These are phyloP conservation scores for Matsumyia berberina DNA, from an alignment of 2,888 invertebrate genomes.

Conservation along the genomic window DNA sequence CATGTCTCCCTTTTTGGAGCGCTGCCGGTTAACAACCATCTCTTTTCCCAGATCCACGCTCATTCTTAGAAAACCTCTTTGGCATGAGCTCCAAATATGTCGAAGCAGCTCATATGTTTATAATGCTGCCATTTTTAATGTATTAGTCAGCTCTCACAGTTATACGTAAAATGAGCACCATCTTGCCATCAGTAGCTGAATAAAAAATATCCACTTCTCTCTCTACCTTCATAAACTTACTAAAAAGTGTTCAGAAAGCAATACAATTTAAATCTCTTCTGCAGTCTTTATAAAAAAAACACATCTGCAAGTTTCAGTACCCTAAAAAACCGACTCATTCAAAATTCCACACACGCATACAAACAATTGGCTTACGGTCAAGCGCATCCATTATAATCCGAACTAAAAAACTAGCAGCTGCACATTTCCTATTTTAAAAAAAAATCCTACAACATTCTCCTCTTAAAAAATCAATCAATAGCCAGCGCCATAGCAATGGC, in stretches of 20 bases:
- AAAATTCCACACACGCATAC: slow-evolving; percentile 10
- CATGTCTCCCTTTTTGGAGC: too few relatives aligned
- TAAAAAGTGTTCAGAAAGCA: not conserved
- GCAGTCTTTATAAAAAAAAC: slow-evolving; percentile 13
- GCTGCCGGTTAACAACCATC: too few relatives aligned
- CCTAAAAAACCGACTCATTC: slow-evolving; percentile 39
- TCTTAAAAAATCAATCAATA: slow-evolving; percentile 71
- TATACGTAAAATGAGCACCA: too few relatives aligned
- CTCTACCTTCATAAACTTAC: not conserved
- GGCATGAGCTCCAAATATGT: too few relatives aligned
- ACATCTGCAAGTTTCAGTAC: slow-evolving; percentile 11
- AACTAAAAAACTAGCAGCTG: slow-evolving; percentile 51
- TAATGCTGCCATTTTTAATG: too few relatives aligned
- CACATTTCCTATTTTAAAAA: slow-evolving; percentile 61
- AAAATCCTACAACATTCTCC: slow-evolving; percentile 37
- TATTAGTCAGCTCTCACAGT: too few relatives aligned
- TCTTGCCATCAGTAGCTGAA: not conserved
- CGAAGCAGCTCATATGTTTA: too few relatives aligned
- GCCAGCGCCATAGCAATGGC: slow-evolving; percentile 32
- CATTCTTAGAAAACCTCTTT: too few relatives aligned
- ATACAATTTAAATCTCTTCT: slow-evolving; percentile 29
- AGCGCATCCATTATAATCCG: slow-evolving; percentile 45
- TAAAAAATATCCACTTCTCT: too few relatives aligned
- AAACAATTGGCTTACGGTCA: slow-evolving; percentile 58
- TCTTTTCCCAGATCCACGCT: too few relatives aligned